Base-by-base conservation (phyloP, 2,797 vertebrate species). In the Denticeps clupeoides region DNA sequence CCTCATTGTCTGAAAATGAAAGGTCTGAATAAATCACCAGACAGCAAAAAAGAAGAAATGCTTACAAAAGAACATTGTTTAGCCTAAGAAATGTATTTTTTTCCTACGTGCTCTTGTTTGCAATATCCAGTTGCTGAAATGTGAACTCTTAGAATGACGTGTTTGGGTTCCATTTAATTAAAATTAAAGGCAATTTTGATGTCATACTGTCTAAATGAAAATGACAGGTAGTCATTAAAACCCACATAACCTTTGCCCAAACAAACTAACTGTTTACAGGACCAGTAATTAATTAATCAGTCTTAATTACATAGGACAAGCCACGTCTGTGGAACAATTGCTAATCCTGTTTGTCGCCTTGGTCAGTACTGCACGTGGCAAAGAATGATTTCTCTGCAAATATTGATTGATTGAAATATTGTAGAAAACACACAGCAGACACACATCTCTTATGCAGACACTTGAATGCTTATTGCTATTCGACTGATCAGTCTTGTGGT, bases 201-300 rank as follows among this genome's bases (percentile, higher is more conserved):
- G 7, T 77, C 78, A 76, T 77, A 79, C 77, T 67, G 46, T 71
- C 47, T 73, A 81, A 83, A 77, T 71, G 68, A 84, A 74, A 62
- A 62, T 80, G 82, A 83, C 78, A 84, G 73, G 84, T 78, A 74
- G 80, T 77, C 78, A 87, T 86, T 38, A 81, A 80, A 74, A 77
- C 77, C 67, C 56, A 72, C 70, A 63, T 65, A 84, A 77, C 78
- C 52, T 81, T 75, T 79, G 58, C 71, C 71, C 75, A 74, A 74
- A 79, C 70, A 83, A 82, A 79, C 67, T 53, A 66, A 78, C 68
- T 82, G 73, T 84, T 88, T 86, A 77, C 71, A 83, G 59, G 60
- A 66, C 51, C 48, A 47, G 46, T 81, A 84, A 88, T 81, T 75
- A 79, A 85, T 84, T 81, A 72, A 86, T 85, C 80, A 72, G 71